Conservation (phyloP, 2,888 invertebrate genomes). For the Ctena decussata region DNA sequence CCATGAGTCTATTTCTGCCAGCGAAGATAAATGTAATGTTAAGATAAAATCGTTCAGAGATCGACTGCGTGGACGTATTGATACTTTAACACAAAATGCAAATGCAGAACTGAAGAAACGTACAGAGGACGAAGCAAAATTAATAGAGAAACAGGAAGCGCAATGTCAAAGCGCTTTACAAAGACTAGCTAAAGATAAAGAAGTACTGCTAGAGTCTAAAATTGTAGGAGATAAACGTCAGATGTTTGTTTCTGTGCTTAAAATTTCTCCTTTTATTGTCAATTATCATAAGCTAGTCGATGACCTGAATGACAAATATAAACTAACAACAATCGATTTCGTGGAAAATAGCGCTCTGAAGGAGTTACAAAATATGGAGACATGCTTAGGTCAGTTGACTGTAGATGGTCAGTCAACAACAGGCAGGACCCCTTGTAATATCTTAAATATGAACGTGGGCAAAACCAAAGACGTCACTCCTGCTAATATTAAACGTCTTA, state of each 20-base stretch:
- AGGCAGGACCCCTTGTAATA: background rate
- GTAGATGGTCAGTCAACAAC: background rate
- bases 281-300: background rate
- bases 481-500: background rate
- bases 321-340: background rate
- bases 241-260: background rate
- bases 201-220: background rate
- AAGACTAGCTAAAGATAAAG: background rate
- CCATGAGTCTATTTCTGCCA: background rate
- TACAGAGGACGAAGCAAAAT: background rate
- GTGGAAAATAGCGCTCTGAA: too few species aligned
- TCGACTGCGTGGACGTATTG: background rate
- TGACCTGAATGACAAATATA: background rate
- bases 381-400: background rate
- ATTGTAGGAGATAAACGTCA: background rate
- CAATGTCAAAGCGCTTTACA: background rate
- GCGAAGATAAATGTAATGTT: background rate
- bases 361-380: too few species aligned
- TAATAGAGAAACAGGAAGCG: background rate
- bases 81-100: background rate
- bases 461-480: background rate
- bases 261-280: background rate
- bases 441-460: background rate
- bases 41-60: background rate
- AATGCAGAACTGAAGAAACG: background rate